Evolutionary conservation across 2,888 invertebrate species (phyloP).

Genomic region (Galeruca laticollis): DNA sequence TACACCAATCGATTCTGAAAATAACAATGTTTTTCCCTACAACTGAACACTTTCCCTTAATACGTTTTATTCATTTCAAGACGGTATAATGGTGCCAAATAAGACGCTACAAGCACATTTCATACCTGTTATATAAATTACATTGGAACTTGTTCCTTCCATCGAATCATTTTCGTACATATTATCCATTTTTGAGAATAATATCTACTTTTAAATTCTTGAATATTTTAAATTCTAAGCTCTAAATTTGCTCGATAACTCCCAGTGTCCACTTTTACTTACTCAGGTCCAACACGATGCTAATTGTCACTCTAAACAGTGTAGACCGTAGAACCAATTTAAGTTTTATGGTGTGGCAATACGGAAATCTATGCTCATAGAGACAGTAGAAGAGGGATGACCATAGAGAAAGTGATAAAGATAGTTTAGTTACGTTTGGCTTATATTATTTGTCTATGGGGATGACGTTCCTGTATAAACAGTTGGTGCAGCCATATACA

Average conservation of each 20-base stretch:
- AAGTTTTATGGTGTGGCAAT: neutral
- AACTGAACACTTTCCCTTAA: slow-evolving; percentile 6
- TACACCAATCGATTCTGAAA: slow-evolving; percentile 2
- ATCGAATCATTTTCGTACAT: slow-evolving; percentile 1
- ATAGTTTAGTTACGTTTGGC: no score
- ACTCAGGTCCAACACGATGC: neutral
- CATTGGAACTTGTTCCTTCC: slow-evolving; percentile 24
- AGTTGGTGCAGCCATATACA: no score
- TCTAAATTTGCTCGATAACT: neutral
- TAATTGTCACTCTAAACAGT: neutral
- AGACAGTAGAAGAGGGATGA: no score
- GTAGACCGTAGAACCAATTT: neutral
- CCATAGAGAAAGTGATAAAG: no score
- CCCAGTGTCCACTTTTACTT: slow-evolving; percentile 5
- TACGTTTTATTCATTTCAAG: neutral
- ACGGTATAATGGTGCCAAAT: neutral
- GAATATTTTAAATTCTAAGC: neutral
- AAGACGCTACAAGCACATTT: neutral
- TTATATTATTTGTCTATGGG: no score
- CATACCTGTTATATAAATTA: slow-evolving; percentile 38
- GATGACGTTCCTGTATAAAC: no score
- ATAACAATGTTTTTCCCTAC: neutral
- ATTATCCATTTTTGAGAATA: slow-evolving; percentile 3
- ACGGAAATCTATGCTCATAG: no score
- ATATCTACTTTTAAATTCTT: neutral